Base-by-base conservation (phyloP, 2,888 invertebrate genomes). In the Dinocampus coccinellae region DNA sequence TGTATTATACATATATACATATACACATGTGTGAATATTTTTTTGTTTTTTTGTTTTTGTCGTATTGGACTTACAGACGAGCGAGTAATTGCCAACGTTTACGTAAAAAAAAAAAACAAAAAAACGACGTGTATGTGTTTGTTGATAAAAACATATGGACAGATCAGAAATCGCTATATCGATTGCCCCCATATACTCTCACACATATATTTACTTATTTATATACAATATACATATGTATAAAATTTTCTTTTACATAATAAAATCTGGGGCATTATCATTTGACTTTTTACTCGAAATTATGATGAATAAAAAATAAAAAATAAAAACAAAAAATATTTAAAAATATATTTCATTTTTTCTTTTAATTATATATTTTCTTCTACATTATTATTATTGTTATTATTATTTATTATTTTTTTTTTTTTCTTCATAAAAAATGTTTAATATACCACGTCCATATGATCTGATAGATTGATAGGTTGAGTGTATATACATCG, bases 381-480 rank as follows among this genome's bases (percentile, higher is more conserved):
- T n/a, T n/a, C n/a, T n/a, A n/a, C n/a, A n/a, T n/a, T n/a, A n/a
- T n/a, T n/a, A n/a, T n/a, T n/a, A n/a, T n/a, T n/a, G n/a, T n/a
- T n/a, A n/a, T n/a, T n/a, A n/a, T n/a, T n/a, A n/a, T n/a, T n/a
- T n/a, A n/a, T n/a, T n/a, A n/a, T n/a, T n/a, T n/a, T n/a, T n/a
- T n/a, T n/a, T n/a, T n/a, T n/a, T n/a, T n/a, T n/a, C n/a, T n/a
- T n/a, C n/a, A n/a, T 1, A n/a, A 39, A 39, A 13, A n/a, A 39
- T 39, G n/a, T 39, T n/a, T n/a, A 39, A 39, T 39, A 6, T 4
- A 39, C 39, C 39, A 39, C 13, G 39, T 39, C 22, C 34, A 16
- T 3, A n/a, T 53, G 13, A 55, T 65, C 36, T n/a, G n/a, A n/a
- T n/a, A n/a, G 65, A 65, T 65, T 26, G 65, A 65, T 65, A 2